A percentile compares a stretch with the other conserved stretches of the same genome.
Evolutionary conservation across 1,140 invertebrate genomes (phyloP).

Genomic region (Heterodera schachtii): DNA sequence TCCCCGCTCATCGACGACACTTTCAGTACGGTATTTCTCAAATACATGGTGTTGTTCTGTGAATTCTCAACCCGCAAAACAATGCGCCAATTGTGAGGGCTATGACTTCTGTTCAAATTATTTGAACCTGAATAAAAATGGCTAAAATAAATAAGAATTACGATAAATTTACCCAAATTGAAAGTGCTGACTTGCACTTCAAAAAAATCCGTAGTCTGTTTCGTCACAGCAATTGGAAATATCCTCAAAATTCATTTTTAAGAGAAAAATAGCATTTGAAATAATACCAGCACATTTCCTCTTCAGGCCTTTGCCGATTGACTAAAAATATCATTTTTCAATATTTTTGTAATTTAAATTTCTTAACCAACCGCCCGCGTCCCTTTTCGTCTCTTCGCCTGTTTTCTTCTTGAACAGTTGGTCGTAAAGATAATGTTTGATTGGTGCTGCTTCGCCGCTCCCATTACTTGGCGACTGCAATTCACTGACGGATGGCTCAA

Average conservation of each 20-base stretch:
- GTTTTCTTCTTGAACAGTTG: constrained; percentile 17
- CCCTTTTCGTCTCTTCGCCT: neutral
- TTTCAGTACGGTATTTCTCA: neutral
- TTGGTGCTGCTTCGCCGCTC: neutral
- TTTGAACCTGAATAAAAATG: constrained; percentile 7
- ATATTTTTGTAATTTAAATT: neutral
- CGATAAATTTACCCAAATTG: constrained; percentile 8
- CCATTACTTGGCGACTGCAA: neutral
- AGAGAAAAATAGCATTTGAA: constrained; percentile 12
- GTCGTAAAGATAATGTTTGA: neutral
- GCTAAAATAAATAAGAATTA: neutral
- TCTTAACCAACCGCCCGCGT: neutral
- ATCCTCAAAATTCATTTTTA: neutral
- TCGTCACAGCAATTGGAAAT: constrained; percentile 13
- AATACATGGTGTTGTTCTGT: constrained; percentile 10
- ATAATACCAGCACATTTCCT: constrained; percentile 11
- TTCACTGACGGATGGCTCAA: constrained; percentile 26
- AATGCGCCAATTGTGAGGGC: constrained; percentile 14
- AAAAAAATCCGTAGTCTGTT: constrained; percentile 6
- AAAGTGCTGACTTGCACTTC: constrained; percentile 25
- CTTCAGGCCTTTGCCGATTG: neutral
- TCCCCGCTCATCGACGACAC: constrained; percentile 19
- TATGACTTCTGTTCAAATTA: neutral
- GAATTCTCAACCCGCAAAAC: constrained; percentile 15
- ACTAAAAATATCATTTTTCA: neutral